Base-by-base conservation (phyloP, 2,888 invertebrate species). In the Drosophila borborema region DNA sequence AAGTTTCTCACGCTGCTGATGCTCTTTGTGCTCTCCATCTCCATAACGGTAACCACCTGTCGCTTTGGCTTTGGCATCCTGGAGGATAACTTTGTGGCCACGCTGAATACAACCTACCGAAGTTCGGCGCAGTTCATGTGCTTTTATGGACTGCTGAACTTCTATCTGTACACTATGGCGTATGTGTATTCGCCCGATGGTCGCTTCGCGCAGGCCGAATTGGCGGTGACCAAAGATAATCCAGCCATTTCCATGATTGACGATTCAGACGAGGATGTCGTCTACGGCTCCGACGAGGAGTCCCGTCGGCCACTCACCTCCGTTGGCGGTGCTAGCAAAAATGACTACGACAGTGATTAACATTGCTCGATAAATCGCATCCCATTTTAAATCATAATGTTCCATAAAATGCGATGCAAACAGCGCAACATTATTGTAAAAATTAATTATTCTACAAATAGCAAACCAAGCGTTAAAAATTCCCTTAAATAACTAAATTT, bases 211-310 rank as follows among this genome's bases (percentile, higher is more conserved):
- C 97, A 97, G 92, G 66, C 94, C 97, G 98, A 98, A 93, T 95
- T 97, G 58, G 95, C 97, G 58, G 97, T 99, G 83, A 97, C 98
- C 60, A 99, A 98, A 94, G 99, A 99, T 94, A 99, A 99, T 94
- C 99, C 99, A 55, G 97, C 98, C 14, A 97, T 99, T 93, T 99
- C 99, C 28, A 99, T 99, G 99, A 93, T 99, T 86, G 99, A 99
- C 93, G 99, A 99, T 91, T 99, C 98, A 0, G 99, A 99, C 91
- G 99, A 99, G 93, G 98, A 98, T 81, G 98, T 99, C 10, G 97
- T 98, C 87, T 99, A 98, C 92, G 98, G 98, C 28, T 97, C 97
- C 0, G 97, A 97, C 78, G 97, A 97, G 89, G 97, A 97, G 87
- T 97, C 96, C 89, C 95, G 97, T 68, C 95, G 97, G 74, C 97